A percentile compares a stretch with the other conserved stretches of the same genome.
Evolutionary conservation across 92 coral and sea anemone species (phyloP).

Genomic region (Epizoanthus illoricatus): DNA sequence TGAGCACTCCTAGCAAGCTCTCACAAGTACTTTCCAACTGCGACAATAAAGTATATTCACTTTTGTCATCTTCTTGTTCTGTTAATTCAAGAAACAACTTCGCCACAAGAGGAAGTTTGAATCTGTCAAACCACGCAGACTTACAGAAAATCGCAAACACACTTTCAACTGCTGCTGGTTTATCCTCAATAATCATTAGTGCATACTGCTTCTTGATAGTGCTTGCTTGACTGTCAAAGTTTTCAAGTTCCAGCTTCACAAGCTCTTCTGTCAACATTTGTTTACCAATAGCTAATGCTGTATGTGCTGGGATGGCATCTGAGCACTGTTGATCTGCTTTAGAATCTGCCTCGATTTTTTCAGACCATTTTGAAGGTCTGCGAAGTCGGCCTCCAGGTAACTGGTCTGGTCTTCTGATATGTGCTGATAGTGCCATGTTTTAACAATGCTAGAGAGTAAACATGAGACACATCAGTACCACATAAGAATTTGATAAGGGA

Average conservation of each 20-base stretch:
- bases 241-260: background rate
- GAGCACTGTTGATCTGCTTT: background rate
- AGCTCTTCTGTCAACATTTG: conserved; percentile 17
- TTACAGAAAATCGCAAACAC: conserved; percentile 41
- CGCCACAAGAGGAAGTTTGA: conserved; percentile 42
- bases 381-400: conserved; percentile 21
- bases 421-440: conserved; percentile 28
- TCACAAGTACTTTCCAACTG: conserved; percentile 43
- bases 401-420: conserved; percentile 32
- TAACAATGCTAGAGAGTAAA: background rate
- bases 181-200: conserved; percentile 24
- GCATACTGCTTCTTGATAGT: conserved; percentile 14
- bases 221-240: conserved; percentile 8
- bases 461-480: background rate
- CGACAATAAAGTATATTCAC: conserved; percentile 32
- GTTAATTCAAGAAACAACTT: conserved; percentile 50
- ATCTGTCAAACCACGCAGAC: conserved; percentile 53
- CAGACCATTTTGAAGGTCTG: conserved; percentile 18
- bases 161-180: conserved; percentile 2
- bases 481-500: background rate
- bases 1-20: conserved; percentile 42
- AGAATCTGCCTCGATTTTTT: background rate
- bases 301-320: background rate
- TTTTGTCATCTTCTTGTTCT: conserved; percentile 44
- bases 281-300: conserved; percentile 13